Conservation (phyloP, 2,797 vertebrate genomes). For the Typhlichthys eigenmanni region DNA sequence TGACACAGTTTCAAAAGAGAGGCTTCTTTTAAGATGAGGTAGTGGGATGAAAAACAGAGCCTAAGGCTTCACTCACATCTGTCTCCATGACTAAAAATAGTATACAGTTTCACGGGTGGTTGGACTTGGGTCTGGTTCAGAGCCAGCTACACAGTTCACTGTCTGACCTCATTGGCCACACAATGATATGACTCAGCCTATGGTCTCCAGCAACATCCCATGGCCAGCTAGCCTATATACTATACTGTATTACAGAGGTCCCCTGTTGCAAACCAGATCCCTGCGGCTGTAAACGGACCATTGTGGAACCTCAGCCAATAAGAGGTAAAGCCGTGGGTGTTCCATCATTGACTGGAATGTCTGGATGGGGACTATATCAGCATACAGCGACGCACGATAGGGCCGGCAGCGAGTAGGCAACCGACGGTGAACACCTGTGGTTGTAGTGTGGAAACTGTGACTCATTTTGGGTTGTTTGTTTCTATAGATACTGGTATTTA, state of each 20-base stretch:
- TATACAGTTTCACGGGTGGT: constrained; percentile 62
- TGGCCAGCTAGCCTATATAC: constrained; percentile 33
- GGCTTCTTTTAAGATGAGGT: constrained; percentile 4
- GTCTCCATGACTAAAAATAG: constrained; percentile 53
- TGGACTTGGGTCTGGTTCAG: constrained; percentile 58
- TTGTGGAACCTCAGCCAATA: constrained; percentile 32
- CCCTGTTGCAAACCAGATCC: constrained; percentile 31
- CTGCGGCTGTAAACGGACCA: constrained; percentile 26
- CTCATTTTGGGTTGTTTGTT: constrained; percentile 52
- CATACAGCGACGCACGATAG: constrained; percentile 19
- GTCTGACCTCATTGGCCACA: constrained; percentile 73
- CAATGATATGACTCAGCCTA: constrained; percentile 50
- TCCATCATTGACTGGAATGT: constrained; percentile 14
- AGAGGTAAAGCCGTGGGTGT: constrained; percentile 42
- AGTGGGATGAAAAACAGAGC: constrained; percentile 17
- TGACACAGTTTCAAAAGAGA: not conserved
- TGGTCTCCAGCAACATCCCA: constrained; percentile 47
- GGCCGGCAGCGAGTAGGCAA: constrained; percentile 7
- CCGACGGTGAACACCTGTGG: constrained; percentile 56
- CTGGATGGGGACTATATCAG: constrained; percentile 29
- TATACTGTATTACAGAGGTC: constrained; percentile 39
- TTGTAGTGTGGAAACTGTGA: constrained; percentile 57
- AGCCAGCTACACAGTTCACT: constrained; percentile 48
- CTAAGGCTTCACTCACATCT: constrained; percentile 30
- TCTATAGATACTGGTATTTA: constrained; percentile 52